Conservation (phyloP, 2,888 invertebrate genomes). For the Plemyria rubiginata region DNA sequence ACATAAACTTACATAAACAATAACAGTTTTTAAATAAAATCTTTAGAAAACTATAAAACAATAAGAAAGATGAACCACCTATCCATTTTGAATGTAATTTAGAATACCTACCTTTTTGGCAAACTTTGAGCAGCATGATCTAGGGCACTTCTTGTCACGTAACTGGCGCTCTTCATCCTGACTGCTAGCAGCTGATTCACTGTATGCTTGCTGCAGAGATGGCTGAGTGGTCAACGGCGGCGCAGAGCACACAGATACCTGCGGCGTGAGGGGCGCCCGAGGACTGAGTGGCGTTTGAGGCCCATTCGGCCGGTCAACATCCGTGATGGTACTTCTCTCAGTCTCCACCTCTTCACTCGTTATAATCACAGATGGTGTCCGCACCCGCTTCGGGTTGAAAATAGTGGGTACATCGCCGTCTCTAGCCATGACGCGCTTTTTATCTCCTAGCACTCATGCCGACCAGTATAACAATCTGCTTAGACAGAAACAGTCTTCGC, state of each 20-base stretch:
- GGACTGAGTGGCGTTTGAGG: conserved; percentile 77
- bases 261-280: conserved; percentile 75
- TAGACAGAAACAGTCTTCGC: not conserved
- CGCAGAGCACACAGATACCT: conserved; percentile 79
- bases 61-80: too few relatives aligned
- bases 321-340: conserved; percentile 60
- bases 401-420: conserved; percentile 92
- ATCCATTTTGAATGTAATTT: too few relatives aligned
- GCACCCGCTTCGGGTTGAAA: conserved; percentile 90
- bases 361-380: conserved; percentile 89
- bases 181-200: conserved; percentile 85
- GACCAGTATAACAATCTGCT: not conserved
- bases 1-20: not conserved
- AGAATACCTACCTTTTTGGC: conserved; percentile 96
- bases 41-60: too few relatives aligned
- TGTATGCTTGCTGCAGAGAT: conserved; percentile 77
- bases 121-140: conserved; percentile 92
- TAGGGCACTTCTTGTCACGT: conserved; percentile 85
- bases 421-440: conserved; percentile 82
- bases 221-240: conserved; percentile 78
- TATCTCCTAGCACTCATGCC: conserved; percentile 19
- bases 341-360: conserved; percentile 86
- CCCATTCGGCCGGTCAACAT: conserved; percentile 73
- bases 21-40: not conserved
- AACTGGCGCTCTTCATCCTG: conserved; percentile 85